Percentiles rank a stretch among this genome's conserved stretches.
phyloP scores from a whole-genome alignment of 2,797 vertebrate genomes.

The Zenarchopterus dispar region DNA sequence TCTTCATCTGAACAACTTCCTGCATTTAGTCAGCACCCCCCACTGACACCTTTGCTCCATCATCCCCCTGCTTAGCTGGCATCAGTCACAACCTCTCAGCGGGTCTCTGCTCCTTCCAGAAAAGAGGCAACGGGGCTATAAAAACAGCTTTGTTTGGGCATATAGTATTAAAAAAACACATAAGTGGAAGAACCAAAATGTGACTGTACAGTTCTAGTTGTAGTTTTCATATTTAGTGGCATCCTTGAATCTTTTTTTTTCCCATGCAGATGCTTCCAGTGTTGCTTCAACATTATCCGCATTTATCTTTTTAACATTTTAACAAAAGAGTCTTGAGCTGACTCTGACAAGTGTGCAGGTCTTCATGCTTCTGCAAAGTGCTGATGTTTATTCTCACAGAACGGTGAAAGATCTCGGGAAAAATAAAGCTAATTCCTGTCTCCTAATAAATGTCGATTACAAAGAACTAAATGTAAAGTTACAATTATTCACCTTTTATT shows the following conservation, averaged over 20 bases:
- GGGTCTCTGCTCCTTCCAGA: conserved; percentile 27
- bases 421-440: neutral
- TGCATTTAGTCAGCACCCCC: conserved; percentile 54
- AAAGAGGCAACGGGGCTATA: neutral
- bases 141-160: conserved; percentile 21
- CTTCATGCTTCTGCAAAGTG: conserved; percentile 26
- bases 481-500: neutral
- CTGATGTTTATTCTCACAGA: conserved; percentile 43
- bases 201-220: neutral
- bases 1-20: conserved; percentile 76
- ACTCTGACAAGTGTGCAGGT: conserved; percentile 23
- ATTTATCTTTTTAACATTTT: too few relatives aligned
- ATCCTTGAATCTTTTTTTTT: neutral
- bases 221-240: neutral
- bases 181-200: conserved; percentile 2
- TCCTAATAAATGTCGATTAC: too few relatives aligned
- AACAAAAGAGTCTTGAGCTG: conserved; percentile 24
- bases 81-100: conserved; percentile 48
- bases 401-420: conserved; percentile 17
- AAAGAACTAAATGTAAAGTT: neutral
- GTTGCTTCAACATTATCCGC: too few relatives aligned
- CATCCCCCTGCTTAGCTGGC: conserved; percentile 35
- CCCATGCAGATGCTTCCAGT: neutral
- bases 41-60: conserved; percentile 32
- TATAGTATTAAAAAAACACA: conserved; percentile 10